These are phyloP conservation scores for Galerucella calmariensis DNA, from an alignment of 2,888 invertebrate genomes.

Conservation along the genomic window DNA sequence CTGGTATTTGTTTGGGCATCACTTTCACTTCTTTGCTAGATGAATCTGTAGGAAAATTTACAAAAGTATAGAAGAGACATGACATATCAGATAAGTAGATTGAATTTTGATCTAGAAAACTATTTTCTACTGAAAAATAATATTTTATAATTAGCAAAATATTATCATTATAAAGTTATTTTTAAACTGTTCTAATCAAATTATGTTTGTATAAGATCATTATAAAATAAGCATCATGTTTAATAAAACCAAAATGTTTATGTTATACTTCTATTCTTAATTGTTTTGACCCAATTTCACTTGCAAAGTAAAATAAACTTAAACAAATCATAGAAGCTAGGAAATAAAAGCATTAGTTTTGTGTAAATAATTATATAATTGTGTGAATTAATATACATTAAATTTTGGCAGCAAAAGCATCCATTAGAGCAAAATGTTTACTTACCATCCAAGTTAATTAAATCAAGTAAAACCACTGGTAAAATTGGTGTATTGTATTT, in stretches of 20 bases:
- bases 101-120: background rate
- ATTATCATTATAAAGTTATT: constrained; percentile 26
- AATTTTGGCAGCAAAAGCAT: background rate
- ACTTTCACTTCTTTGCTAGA: constrained; percentile 55
- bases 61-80: background rate
- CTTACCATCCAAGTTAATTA: constrained; percentile 71
- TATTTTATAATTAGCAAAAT: constrained; percentile 11
- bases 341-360: background rate
- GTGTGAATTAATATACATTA: background rate
- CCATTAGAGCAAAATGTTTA: constrained; percentile 14
- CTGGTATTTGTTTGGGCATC: constrained; percentile 76
- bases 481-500: constrained; percentile 88
- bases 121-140: background rate
- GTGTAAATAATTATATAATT: no score
- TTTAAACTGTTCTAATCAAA: constrained; percentile 8
- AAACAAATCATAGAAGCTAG: background rate
- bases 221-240: constrained; percentile 16
- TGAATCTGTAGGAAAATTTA: constrained; percentile 38
- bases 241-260: constrained; percentile 21
- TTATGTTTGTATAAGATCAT: constrained; percentile 17
- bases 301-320: constrained; percentile 1
- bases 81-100: background rate
- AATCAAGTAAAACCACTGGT: constrained; percentile 87
- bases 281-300: constrained; percentile 23
- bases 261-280: constrained; percentile 20